Evolutionary conservation across 1,140 invertebrate genomes (phyloP).

Genomic region (Brachionus calyciflorus): DNA sequence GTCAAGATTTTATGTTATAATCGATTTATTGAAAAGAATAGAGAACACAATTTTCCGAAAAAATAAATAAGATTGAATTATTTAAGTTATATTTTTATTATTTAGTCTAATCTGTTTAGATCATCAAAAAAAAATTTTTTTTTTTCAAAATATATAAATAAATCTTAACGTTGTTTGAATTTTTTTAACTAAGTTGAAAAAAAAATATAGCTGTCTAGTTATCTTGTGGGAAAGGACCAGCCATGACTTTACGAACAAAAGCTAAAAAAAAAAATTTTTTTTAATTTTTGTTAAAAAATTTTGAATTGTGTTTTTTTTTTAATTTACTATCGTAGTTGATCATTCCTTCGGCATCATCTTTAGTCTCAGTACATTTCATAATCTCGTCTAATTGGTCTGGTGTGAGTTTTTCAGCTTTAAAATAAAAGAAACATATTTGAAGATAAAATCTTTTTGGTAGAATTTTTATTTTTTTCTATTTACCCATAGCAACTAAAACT

Average conservation of each 20-base stretch:
- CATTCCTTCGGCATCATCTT: slow-evolving; percentile 46
- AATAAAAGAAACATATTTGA: background rate
- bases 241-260: slow-evolving; percentile 46
- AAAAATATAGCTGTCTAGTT: background rate
- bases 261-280: slow-evolving; percentile 6
- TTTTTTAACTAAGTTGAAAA: background rate
- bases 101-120: slow-evolving; percentile 23
- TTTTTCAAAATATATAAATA: background rate
- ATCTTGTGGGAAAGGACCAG: slow-evolving; percentile 46
- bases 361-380: slow-evolving; percentile 35
- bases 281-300: no score
- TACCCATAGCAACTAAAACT: slow-evolving; percentile 47
- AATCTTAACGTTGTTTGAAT: slow-evolving; percentile 16
- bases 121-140: background rate
- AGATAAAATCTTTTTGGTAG: no score
- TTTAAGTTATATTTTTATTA: no score
- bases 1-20: background rate
- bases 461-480: no score
- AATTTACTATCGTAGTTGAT: slow-evolving; percentile 44
- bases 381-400: slow-evolving; percentile 44
- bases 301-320: no score
- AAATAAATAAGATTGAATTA: no score
- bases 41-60: slow-evolving; percentile 12
- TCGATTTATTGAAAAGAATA: slow-evolving; percentile 27
- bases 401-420: slow-evolving; percentile 43